Evolutionary conservation across 2,797 vertebrate genomes (phyloP).

Genomic region (Neomorphus geoffroyi): DNA sequence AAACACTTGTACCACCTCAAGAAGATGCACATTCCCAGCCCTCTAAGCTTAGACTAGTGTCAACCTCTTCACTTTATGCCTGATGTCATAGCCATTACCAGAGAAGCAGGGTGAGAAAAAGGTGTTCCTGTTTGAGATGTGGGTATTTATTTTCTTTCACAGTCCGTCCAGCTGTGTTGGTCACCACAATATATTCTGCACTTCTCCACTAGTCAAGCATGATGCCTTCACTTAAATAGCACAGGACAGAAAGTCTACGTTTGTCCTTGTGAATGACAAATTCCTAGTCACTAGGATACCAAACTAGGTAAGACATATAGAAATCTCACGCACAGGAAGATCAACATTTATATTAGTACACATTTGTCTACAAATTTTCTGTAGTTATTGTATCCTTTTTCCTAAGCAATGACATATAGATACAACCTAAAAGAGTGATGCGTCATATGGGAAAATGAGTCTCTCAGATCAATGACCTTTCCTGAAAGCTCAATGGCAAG

Average conservation of each 20-base stretch:
- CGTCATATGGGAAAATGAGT: background rate
- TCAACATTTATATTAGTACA: conserved; percentile 7
- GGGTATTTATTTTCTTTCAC: conserved; percentile 8
- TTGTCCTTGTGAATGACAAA: conserved; percentile 56
- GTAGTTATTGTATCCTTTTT: background rate
- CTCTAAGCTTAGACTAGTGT: background rate
- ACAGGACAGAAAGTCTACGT: background rate
- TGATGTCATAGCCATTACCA: background rate
- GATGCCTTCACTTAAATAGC: conserved; percentile 12
- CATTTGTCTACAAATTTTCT: conserved; percentile 12
- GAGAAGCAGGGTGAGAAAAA: background rate
- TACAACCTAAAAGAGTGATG: background rate
- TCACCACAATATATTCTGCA: conserved; percentile 1
- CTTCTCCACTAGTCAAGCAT: conserved; percentile 38
- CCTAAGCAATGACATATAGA: conserved; percentile 7
- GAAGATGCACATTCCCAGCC: background rate
- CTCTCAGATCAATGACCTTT: conserved; percentile 41
- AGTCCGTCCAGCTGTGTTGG: background rate
- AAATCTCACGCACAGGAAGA: conserved; percentile 26
- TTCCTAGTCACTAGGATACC: background rate
- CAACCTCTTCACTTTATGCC: background rate
- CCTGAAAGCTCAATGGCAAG: conserved; percentile 40
- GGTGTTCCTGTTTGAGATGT: background rate
- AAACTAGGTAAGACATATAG: background rate
- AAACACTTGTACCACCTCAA: background rate